A percentile compares a stretch with the other conserved stretches of the same genome.
Evolutionary conservation across 2,888 invertebrate species (phyloP).

Genomic region (Dynastes hyllus): DNA sequence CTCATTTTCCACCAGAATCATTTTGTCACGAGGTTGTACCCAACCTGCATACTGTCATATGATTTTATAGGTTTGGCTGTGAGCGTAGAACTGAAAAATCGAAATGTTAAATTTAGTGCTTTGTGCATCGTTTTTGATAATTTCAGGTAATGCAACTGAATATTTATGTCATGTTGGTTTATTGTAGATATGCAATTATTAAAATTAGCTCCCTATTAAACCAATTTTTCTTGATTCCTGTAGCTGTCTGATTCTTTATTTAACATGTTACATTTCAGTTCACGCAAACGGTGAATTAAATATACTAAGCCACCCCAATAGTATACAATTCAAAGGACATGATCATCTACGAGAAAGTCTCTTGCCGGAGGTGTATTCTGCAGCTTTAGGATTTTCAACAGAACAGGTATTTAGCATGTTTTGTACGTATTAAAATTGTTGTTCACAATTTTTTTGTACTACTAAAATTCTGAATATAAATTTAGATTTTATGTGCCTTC

Average conservation of each 20-base stretch:
- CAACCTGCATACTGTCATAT: slow-evolving; percentile 44
- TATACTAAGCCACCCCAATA: slow-evolving; percentile 80
- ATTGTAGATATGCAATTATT: not conserved
- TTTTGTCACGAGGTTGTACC: slow-evolving; percentile 10
- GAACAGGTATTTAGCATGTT: slow-evolving; percentile 73
- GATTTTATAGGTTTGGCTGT: slow-evolving; percentile 49
- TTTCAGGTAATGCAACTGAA: slow-evolving; percentile 52
- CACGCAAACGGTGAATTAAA: slow-evolving; percentile 76
- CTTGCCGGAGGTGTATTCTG: slow-evolving; percentile 82
- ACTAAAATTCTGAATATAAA: not conserved
- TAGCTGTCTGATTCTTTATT: not conserved
- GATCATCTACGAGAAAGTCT: slow-evolving; percentile 77
- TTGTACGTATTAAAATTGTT: not conserved
- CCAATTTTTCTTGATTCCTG: too few relatives aligned
- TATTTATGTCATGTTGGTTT: slow-evolving; percentile 12
- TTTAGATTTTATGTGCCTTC: too few relatives aligned
- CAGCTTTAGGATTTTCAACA: slow-evolving; percentile 82
- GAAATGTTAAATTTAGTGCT: slow-evolving; percentile 54
- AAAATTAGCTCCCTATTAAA: not conserved
- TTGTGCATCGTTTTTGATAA: slow-evolving; percentile 51
- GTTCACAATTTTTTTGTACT: not conserved
- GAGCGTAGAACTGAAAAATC: slow-evolving; percentile 9
- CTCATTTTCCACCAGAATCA: not conserved
- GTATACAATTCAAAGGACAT: slow-evolving; percentile 80
- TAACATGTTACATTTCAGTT: slow-evolving; percentile 36